Conservation (phyloP, 2,113 vertebrate genomes). For the Xiphias gladius region DNA sequence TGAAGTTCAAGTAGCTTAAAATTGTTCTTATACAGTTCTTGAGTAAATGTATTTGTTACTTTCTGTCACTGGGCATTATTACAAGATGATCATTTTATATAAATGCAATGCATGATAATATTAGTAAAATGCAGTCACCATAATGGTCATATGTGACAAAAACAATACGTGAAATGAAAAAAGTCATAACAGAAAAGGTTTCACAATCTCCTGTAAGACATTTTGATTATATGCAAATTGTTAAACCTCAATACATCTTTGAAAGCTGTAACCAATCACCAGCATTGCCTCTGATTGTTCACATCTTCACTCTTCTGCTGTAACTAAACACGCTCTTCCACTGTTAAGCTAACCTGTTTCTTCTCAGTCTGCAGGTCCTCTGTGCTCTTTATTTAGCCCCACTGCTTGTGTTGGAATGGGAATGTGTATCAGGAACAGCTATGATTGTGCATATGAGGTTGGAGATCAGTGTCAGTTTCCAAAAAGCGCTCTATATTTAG, state of each 20-base stretch:
- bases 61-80: no score
- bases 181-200: background rate
- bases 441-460: constrained; percentile 31
- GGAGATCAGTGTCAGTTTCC: constrained; percentile 70
- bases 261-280: background rate
- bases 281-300: background rate
- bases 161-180: no score
- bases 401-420: constrained; percentile 49
- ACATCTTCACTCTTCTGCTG: background rate
- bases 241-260: background rate
- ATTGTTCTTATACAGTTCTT: no score
- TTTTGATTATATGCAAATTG: background rate
- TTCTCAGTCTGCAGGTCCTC: background rate
- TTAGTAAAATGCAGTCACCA: no score
- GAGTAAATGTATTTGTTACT: no score
- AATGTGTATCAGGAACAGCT: constrained; percentile 31
- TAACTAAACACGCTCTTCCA: background rate
- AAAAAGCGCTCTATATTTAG: constrained; percentile 80
- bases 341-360: constrained; percentile 17
- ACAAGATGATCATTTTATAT: no score
- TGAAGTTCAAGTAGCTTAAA: background rate
- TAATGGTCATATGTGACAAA: background rate
- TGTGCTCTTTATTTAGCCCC: constrained; percentile 60
- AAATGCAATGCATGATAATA: background rate
- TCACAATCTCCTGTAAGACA: background rate